Conservation (phyloP, 2,113 vertebrate genomes). For the Muscicapa adusta region DNA sequence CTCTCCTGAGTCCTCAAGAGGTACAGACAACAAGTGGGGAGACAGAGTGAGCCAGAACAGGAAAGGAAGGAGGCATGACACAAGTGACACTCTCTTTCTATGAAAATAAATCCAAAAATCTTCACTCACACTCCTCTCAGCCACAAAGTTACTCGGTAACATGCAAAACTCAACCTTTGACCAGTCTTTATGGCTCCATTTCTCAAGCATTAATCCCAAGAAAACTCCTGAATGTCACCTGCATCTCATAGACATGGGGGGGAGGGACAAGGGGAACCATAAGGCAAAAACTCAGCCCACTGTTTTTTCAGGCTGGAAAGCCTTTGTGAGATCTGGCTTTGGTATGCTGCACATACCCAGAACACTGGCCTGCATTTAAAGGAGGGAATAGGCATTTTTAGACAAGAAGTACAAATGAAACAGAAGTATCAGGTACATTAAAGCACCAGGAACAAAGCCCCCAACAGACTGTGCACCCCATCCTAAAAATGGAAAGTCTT, state of each 20-base stretch:
- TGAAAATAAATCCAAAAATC: background rate
- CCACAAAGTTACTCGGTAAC: background rate
- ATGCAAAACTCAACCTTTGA: background rate
- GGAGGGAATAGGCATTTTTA: background rate
- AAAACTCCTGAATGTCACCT: background rate
- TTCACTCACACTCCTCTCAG: background rate
- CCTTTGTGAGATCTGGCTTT: background rate
- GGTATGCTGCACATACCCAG: accelerated
- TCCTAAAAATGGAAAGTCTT: background rate
- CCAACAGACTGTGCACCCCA: background rate
- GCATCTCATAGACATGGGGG: background rate
- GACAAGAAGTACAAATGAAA: background rate
- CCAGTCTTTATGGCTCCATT: background rate
- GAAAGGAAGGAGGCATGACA: background rate
- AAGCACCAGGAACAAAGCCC: background rate
- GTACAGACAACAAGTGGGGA: background rate
- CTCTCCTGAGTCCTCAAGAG: background rate
- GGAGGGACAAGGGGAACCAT: accelerated
- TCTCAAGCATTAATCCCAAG: background rate
- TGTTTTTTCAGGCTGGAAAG: background rate
- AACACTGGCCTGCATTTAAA: background rate
- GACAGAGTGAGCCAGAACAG: background rate
- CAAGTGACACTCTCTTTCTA: background rate
- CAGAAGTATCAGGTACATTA: background rate
- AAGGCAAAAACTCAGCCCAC: background rate